Evolutionary conservation across 1,140 invertebrate genomes (phyloP).

Genomic region (Temnothorax curvispinosus): DNA sequence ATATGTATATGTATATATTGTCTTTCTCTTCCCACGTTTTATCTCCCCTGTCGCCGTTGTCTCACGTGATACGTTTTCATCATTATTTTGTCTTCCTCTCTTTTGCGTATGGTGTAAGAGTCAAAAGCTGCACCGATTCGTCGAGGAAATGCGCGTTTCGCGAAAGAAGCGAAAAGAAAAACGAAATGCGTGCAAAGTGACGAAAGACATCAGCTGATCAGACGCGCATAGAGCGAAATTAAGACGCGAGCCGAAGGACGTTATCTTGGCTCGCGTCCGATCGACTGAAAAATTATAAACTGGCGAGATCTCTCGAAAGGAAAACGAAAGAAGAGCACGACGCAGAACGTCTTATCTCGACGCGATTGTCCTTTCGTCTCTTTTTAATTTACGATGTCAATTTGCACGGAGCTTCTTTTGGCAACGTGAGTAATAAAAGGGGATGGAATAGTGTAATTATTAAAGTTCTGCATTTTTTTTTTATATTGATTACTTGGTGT

Average conservation of each 20-base stretch:
- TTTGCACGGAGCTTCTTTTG: not conserved
- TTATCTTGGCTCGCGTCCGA: not conserved
- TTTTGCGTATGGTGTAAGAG: not conserved
- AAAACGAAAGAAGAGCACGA: not conserved
- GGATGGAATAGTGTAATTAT: conserved; percentile 16
- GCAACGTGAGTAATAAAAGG: conserved; percentile 50
- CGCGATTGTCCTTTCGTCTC: not conserved
- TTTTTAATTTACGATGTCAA: conserved; percentile 11
- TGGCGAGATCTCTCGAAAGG: not conserved
- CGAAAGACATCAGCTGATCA: conserved; percentile 23
- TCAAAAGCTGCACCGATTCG: conserved; percentile 23
- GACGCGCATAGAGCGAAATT: not conserved
- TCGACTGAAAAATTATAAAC: not conserved
- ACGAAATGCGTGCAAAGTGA: conserved; percentile 1
- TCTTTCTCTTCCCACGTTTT: conserved; percentile 53
- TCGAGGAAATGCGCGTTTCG: conserved; percentile 18
- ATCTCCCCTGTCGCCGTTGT: conserved; percentile 40
- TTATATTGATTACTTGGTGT: conserved; percentile 51
- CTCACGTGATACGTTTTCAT: conserved; percentile 9
- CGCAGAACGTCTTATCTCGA: not conserved
- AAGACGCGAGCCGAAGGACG: not conserved
- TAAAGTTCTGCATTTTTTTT: conserved; percentile 10
- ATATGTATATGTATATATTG: conserved; percentile 77
- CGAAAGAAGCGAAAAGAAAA: not conserved
- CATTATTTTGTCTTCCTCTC: not conserved